Percentiles rank a stretch among this genome's conserved stretches.
These are phyloP conservation scores for Dimorphilus gyrociliatus DNA, from an alignment of 2,888 invertebrate genomes.

Conservation along the genomic window DNA sequence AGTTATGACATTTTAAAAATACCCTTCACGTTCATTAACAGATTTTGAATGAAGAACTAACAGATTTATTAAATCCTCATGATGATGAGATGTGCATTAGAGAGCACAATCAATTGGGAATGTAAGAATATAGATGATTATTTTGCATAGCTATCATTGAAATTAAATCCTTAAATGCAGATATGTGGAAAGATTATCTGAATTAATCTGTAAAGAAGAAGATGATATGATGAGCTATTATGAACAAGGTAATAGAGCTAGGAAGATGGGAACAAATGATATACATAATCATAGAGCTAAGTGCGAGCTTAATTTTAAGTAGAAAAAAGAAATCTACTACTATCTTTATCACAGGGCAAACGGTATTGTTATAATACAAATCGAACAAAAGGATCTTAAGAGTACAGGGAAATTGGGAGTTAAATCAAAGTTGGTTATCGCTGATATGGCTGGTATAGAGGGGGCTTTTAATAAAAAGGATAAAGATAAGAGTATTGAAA, in stretches of 20 bases:
- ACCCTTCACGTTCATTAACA: conserved; percentile 7
- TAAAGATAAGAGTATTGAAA: no score
- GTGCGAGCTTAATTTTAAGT: no score
- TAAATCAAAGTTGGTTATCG: no score
- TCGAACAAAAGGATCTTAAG: no score
- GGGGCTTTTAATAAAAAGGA: no score
- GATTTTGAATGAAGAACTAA: conserved; percentile 27
- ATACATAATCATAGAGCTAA: conserved; percentile 20
- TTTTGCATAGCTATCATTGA: no score
- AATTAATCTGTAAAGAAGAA: conserved; percentile 20
- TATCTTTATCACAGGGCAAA: no score
- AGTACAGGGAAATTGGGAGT: no score
- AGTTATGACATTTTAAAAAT: background rate
- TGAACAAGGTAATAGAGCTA: conserved; percentile 25
- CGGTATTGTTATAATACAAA: no score
- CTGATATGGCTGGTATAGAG: no score
- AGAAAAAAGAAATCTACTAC: no score
- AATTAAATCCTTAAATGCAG: conserved; percentile 12
- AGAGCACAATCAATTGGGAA: conserved; percentile 23
- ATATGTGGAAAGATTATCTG: conserved; percentile 28
- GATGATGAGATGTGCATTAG: conserved; percentile 21
- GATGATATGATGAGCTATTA: conserved; percentile 22
- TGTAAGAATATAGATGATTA: conserved; percentile 16
- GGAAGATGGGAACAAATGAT: conserved; percentile 25
- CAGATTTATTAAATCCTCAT: conserved; percentile 30